These are phyloP conservation scores for Synodontis membranacea DNA, from an alignment of 2,113 vertebrate species.

Conservation along the genomic window DNA sequence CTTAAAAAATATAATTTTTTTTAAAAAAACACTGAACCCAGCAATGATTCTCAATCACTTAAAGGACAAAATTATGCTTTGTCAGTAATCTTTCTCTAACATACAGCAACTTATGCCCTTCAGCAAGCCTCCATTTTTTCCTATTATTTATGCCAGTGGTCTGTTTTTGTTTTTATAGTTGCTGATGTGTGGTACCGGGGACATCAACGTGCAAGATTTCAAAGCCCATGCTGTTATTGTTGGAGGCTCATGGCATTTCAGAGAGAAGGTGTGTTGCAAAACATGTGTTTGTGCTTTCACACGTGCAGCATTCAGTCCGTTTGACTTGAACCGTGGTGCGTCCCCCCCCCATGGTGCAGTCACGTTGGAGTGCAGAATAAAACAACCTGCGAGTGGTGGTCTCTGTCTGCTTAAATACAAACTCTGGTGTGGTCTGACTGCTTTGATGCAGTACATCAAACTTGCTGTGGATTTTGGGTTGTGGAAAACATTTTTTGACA, in stretches of 20 bases:
- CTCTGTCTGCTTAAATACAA: background rate
- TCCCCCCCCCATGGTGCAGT: background rate
- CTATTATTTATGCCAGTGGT: background rate
- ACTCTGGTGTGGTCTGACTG: background rate
- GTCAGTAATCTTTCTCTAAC: background rate
- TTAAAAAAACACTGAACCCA: no score
- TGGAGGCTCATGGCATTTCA: slow-evolving; percentile 96
- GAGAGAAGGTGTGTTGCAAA: slow-evolving; percentile 83
- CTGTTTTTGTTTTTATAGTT: slow-evolving; percentile 73
- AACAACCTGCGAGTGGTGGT: slow-evolving; percentile 11
- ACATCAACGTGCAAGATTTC: slow-evolving; percentile 97
- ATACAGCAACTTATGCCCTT: background rate
- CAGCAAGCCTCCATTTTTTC: background rate
- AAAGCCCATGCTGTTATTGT: slow-evolving; percentile 95
- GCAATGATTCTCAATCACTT: no score
- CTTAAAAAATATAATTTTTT: no score
- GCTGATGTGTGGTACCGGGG: slow-evolving; percentile 96
- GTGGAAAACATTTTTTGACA: slow-evolving; percentile 10
- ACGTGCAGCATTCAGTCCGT: background rate
- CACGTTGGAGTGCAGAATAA: background rate
- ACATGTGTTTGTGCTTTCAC: background rate
- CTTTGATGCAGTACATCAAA: slow-evolving; percentile 30
- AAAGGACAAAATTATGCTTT: background rate
- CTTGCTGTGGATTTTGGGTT: slow-evolving; percentile 21
- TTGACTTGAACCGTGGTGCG: background rate